Conservation (phyloP, 2,797 vertebrate genomes). For the Otolemur crassicaudatus region DNA sequence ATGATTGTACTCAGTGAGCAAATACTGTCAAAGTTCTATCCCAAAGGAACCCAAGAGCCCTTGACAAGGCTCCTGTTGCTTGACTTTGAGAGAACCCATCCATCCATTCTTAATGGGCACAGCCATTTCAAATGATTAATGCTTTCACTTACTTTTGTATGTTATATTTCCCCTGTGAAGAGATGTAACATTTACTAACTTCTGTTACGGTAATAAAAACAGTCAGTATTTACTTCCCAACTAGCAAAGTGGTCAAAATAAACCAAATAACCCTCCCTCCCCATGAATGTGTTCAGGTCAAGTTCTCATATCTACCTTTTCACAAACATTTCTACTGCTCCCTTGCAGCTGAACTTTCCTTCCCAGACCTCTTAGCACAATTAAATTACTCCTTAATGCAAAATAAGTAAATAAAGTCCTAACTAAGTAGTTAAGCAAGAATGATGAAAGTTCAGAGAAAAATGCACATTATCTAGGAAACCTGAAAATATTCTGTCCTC, state of each 20-base stretch:
- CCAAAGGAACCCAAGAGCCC: background rate
- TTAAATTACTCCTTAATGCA: background rate
- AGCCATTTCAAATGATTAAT: slow-evolving; percentile 51
- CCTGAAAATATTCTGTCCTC: background rate
- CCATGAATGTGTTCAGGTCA: slow-evolving; percentile 77
- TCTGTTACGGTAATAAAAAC: slow-evolving; percentile 68
- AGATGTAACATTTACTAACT: background rate
- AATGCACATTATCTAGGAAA: background rate
- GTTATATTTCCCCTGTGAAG: slow-evolving; percentile 4
- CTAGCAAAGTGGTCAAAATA: slow-evolving; percentile 66
- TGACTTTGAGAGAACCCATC: background rate
- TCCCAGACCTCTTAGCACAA: background rate
- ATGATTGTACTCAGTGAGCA: background rate
- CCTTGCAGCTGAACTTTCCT: background rate
- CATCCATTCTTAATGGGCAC: slow-evolving; percentile 49
- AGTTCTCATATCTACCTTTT: slow-evolving; percentile 76
- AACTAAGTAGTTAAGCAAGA: background rate
- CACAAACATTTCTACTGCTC: background rate
- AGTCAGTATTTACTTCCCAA: slow-evolving; percentile 77
- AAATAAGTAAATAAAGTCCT: background rate
- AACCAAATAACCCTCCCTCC: slow-evolving; percentile 63
- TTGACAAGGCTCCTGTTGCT: background rate
- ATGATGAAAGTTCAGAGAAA: background rate
- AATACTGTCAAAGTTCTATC: background rate
- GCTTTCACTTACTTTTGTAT: background rate